A percentile compares a stretch with the other conserved stretches of the same genome.
These are phyloP conservation scores for Pipistrellus pipistrellus DNA, from an alignment of 2,797 vertebrate genomes.

Conservation along the genomic window DNA sequence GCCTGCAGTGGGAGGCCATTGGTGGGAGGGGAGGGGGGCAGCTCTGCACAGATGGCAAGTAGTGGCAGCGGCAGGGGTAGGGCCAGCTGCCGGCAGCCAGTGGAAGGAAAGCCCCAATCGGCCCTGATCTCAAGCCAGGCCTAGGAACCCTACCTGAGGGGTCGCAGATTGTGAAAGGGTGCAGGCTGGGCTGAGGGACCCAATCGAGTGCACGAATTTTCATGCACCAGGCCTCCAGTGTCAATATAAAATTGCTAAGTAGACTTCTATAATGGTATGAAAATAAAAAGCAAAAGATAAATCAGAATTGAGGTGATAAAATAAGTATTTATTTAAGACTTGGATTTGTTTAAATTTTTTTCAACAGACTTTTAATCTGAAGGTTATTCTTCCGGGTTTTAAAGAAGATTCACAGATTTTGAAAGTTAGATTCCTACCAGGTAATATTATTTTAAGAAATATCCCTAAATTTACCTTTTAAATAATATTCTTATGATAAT, in stretches of 20 bases:
- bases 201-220: too few species aligned
- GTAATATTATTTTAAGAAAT: constrained; percentile 86
- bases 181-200: too few species aligned
- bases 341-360: constrained; percentile 77
- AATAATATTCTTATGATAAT: constrained; percentile 29
- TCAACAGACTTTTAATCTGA: constrained; percentile 91
- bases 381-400: constrained; percentile 92
- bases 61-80: too few species aligned
- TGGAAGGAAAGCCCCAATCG: too few species aligned
- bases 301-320: constrained; percentile 49
- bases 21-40: too few species aligned
- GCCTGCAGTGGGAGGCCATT: too few species aligned
- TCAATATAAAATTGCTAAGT: constrained; percentile 38
- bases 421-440: constrained; percentile 92
- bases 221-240: too few species aligned
- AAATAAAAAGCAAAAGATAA: constrained; percentile 20
- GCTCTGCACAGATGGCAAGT: too few species aligned
- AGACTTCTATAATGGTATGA: constrained; percentile 48
- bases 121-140: too few species aligned
- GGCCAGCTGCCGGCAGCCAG: too few species aligned
- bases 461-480: constrained; percentile 51
- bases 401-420: constrained; percentile 88
- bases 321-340: constrained; percentile 51
- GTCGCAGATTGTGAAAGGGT: too few species aligned
- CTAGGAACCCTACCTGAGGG: too few species aligned